Conservation (phyloP, 2,888 invertebrate species). For the Ichneumoninae sp. region DNA sequence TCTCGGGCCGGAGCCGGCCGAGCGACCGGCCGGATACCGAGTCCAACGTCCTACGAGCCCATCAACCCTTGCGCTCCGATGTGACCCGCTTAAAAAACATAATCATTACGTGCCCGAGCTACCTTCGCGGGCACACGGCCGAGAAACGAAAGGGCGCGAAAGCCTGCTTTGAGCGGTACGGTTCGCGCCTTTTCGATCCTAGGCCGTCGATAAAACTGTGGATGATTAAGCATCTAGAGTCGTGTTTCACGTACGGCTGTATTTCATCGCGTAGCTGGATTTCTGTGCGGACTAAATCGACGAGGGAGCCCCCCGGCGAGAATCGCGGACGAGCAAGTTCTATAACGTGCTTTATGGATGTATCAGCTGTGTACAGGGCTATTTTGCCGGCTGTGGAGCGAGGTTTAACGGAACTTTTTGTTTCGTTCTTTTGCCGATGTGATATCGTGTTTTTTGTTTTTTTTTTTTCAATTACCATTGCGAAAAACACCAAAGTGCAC, state of each 20-base stretch:
- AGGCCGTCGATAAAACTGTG: not conserved
- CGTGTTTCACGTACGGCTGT: not conserved
- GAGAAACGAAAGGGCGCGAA: not conserved
- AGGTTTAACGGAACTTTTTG: not conserved
- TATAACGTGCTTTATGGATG: not conserved
- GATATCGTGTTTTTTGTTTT: not conserved
- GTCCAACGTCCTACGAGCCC: slow-evolving; percentile 46
- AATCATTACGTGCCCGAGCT: slow-evolving; percentile 64
- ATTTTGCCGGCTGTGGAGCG: not conserved
- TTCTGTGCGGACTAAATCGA: not conserved
- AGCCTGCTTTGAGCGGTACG: too few relatives aligned
- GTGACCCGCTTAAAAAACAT: slow-evolving; percentile 75
- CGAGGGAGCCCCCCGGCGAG: not conserved
- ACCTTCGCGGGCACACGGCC: slow-evolving; percentile 1
- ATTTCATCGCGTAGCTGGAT: not conserved
- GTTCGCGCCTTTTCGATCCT: not conserved
- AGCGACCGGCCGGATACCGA: slow-evolving; percentile 69
- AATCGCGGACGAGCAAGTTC: not conserved
- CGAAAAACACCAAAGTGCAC: not conserved
- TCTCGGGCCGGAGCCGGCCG: slow-evolving; percentile 7
- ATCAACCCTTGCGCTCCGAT: slow-evolving; percentile 73
- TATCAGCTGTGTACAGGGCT: not conserved
- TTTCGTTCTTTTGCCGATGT: not conserved
- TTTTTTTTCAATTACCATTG: not conserved
- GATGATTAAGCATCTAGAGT: not conserved